Evolutionary conservation across 2,797 vertebrate genomes (phyloP).

Genomic region (Fringilla coelebs): DNA sequence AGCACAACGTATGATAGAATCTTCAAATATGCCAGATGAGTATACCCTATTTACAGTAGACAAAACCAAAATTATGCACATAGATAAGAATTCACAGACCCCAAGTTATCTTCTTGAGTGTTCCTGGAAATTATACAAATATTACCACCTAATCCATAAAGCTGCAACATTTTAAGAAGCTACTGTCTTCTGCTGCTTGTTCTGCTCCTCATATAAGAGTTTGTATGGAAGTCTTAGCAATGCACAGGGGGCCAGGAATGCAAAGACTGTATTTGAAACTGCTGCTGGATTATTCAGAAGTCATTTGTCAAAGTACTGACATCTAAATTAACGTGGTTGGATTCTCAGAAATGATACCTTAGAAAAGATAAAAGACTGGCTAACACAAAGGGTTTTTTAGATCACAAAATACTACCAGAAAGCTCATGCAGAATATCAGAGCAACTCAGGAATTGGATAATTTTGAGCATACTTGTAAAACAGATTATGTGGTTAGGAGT

Average conservation of each 20-base stretch:
- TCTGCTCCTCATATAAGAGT: not conserved
- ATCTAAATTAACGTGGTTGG: slow-evolving; percentile 55
- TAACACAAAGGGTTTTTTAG: slow-evolving; percentile 34
- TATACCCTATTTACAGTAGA: not conserved
- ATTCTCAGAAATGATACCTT: slow-evolving; percentile 48
- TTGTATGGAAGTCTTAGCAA: not conserved
- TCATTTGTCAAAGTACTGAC: slow-evolving; percentile 15
- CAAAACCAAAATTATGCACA: not conserved
- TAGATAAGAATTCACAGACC: slow-evolving; percentile 44
- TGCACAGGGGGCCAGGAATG: not conserved
- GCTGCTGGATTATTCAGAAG: not conserved
- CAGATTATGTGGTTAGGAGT: not conserved
- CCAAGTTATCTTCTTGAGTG: slow-evolving; percentile 40
- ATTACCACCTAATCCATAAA: not conserved
- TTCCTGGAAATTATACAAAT: not conserved
- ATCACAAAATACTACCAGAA: not conserved
- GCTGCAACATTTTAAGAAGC: not conserved
- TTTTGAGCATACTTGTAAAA: not conserved
- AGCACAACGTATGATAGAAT: not conserved
- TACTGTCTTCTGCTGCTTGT: not conserved
- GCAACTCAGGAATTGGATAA: not conserved
- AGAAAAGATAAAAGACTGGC: slow-evolving; percentile 17
- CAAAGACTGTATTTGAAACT: not conserved
- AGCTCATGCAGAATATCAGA: not conserved
- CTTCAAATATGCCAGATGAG: not conserved